Percentiles rank a stretch among this genome's conserved stretches.
Evolutionary conservation across 1,140 invertebrate genomes (phyloP).

Genomic region (Globodera rostochiensis): DNA sequence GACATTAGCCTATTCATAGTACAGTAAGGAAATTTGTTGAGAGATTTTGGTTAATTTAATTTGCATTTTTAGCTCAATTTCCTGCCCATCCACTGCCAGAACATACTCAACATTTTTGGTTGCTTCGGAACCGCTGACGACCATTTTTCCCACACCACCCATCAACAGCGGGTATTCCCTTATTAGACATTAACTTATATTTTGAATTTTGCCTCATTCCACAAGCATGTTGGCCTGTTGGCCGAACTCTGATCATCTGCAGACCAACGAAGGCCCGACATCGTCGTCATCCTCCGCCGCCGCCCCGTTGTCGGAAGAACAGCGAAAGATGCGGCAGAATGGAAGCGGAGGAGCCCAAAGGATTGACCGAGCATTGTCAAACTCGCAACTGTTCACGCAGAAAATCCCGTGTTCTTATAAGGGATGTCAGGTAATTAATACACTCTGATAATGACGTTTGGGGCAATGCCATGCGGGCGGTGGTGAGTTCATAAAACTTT

Average conservation of each 20-base stretch:
- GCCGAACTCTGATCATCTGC: neutral
- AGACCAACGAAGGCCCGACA: too few relatives aligned
- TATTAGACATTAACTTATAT: too few relatives aligned
- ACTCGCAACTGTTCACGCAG: neutral
- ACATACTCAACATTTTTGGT: neutral
- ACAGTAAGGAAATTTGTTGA: too few relatives aligned
- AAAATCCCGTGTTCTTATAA: slow-evolving; percentile 39
- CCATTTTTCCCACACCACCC: neutral
- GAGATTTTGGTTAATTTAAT: too few relatives aligned
- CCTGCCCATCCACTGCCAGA: neutral
- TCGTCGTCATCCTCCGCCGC: too few relatives aligned
- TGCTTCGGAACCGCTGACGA: neutral
- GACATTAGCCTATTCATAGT: too few relatives aligned
- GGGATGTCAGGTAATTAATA: slow-evolving; percentile 29
- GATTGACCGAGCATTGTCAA: neutral
- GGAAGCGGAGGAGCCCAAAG: neutral
- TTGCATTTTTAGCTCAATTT: neutral
- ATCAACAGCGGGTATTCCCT: neutral
- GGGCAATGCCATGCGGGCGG: too few relatives aligned
- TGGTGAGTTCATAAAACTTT: too few relatives aligned
- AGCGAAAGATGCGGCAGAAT: neutral
- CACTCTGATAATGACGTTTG: neutral
- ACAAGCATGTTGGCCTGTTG: neutral
- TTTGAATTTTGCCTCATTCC: too few relatives aligned
- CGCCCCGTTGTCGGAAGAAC: neutral